A percentile compares a stretch with the other conserved stretches of the same genome.
phyloP scores from a whole-genome alignment of 2,113 vertebrate genomes.

The Nerophis lumbriciformis region DNA sequence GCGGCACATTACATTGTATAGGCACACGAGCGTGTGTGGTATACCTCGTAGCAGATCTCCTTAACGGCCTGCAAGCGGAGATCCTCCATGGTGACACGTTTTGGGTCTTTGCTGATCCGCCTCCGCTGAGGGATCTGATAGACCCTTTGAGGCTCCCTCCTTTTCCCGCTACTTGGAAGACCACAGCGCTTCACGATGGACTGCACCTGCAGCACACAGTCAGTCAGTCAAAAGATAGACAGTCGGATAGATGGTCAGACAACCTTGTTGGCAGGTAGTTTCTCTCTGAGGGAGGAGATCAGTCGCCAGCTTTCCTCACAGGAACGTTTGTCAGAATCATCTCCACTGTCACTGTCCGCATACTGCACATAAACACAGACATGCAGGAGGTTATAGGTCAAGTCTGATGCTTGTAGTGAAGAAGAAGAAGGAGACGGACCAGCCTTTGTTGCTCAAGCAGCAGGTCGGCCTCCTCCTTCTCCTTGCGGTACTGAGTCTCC shows the following conservation, averaged over 20 bases:
- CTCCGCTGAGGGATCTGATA: slow-evolving; percentile 86
- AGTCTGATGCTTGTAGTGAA: background rate
- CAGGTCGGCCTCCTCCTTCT: slow-evolving; percentile 86
- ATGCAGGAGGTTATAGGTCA: background rate
- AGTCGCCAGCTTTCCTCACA: slow-evolving; percentile 89
- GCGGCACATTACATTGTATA: background rate
- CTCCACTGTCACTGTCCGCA: slow-evolving; percentile 82
- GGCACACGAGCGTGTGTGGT: background rate
- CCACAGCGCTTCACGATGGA: slow-evolving; percentile 83
- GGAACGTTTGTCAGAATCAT: slow-evolving; percentile 85
- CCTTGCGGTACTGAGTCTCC: slow-evolving; percentile 82
- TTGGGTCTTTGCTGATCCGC: slow-evolving; percentile 78
- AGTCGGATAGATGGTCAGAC: background rate
- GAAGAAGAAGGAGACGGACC: slow-evolving; percentile 55
- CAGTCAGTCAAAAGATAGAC: background rate
- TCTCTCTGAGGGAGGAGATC: slow-evolving; percentile 82
- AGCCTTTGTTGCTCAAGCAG: slow-evolving; percentile 85
- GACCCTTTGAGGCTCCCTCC: slow-evolving; percentile 77
- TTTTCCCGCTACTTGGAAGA: slow-evolving; percentile 84
- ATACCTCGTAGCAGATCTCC: slow-evolving; percentile 84
- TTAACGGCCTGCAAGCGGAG: slow-evolving; percentile 86
- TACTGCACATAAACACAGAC: slow-evolving; percentile 50
- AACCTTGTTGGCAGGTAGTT: slow-evolving; percentile 78
- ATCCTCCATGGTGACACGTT: slow-evolving; percentile 74
- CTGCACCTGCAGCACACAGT: slow-evolving; percentile 70